Conservation (phyloP, 1,140 invertebrate genomes). For the Diabrotica undecimpunctata region DNA sequence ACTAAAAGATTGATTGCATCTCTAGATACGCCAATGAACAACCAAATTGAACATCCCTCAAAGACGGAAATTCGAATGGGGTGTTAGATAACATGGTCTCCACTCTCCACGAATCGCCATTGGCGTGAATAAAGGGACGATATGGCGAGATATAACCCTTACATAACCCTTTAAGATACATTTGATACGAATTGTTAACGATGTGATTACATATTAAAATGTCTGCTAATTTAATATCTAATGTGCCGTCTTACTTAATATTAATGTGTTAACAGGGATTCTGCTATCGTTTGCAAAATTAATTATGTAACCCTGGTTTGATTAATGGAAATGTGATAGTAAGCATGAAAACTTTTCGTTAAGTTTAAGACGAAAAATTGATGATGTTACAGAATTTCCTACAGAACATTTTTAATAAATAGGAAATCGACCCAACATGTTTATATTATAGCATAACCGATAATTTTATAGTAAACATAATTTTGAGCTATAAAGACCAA, state of each 20-base stretch:
- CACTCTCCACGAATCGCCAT: constrained; percentile 29
- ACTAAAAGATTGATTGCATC: too few relatives aligned
- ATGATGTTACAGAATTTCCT: background rate
- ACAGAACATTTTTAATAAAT: too few relatives aligned
- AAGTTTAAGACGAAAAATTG: background rate
- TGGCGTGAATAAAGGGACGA: constrained; percentile 30
- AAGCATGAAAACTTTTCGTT: background rate
- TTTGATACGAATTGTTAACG: constrained; percentile 34
- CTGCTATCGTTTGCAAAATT: constrained; percentile 20
- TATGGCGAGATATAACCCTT: constrained; percentile 22
- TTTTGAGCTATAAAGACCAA: too few relatives aligned
- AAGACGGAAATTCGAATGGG: constrained; percentile 11
- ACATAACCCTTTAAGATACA: constrained; percentile 28
- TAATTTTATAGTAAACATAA: too few relatives aligned
- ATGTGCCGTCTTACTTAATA: constrained; percentile 11
- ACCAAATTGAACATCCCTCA: constrained; percentile 19
- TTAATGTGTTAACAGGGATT: constrained; percentile 21
- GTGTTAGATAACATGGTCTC: constrained; percentile 30
- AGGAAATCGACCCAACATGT: too few relatives aligned
- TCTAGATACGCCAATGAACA: constrained; percentile 14
- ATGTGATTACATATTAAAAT: constrained; percentile 33
- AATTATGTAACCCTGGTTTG: constrained; percentile 15
- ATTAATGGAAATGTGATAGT: constrained; percentile 14
- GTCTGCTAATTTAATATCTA: constrained; percentile 25
- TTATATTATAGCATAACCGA: too few relatives aligned